Evolutionary conservation across 2,888 invertebrate genomes (phyloP).

Genomic region (Erpobdella octoculata): DNA sequence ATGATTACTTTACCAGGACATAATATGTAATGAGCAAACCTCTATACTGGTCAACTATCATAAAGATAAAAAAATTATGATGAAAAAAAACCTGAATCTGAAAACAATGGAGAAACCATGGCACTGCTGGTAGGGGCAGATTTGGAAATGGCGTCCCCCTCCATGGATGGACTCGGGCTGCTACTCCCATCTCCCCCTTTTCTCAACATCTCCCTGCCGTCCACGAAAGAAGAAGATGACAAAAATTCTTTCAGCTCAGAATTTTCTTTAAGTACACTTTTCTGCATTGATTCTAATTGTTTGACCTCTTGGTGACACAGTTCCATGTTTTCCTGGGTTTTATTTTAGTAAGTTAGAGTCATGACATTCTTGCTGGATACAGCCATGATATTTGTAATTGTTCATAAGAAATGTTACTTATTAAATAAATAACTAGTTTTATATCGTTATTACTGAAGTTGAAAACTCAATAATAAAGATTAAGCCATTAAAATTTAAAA

Average conservation of each 20-base stretch:
- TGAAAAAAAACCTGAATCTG: neutral
- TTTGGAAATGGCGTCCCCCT: neutral
- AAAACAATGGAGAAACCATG: neutral
- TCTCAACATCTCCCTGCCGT: constrained; percentile 2
- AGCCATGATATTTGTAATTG: no score
- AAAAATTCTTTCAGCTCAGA: neutral
- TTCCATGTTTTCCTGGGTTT: neutral
- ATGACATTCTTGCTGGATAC: no score
- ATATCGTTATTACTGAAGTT: no score
- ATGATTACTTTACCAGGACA: no score
- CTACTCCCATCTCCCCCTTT: constrained; percentile 10
- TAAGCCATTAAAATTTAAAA: no score
- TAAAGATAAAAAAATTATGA: no score
- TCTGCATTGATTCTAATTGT: neutral
- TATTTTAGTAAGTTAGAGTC: no score
- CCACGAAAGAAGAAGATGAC: neutral
- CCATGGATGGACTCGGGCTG: constrained; percentile 8
- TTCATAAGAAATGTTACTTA: no score
- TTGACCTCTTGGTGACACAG: neutral
- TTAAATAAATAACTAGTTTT: no score
- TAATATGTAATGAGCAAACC: no score
- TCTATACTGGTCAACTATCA: no score
- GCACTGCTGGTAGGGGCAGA: neutral
- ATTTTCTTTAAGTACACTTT: neutral
- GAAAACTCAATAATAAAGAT: no score